Evolutionary conservation across 2,888 invertebrate species (phyloP).

Genomic region (Vannuccia rotundouncinata): DNA sequence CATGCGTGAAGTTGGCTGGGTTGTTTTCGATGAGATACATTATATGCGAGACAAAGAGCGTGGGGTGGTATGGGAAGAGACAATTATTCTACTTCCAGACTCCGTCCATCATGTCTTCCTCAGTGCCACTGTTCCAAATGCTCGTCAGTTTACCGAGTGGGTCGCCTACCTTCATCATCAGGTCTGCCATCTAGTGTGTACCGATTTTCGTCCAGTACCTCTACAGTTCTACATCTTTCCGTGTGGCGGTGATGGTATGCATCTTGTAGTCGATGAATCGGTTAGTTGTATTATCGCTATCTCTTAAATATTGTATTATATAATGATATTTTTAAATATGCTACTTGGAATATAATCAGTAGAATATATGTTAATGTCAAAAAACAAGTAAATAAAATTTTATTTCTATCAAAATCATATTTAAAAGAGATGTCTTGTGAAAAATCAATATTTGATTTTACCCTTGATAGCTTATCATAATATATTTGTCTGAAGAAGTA

Average conservation of each 20-base stretch:
- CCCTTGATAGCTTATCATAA: too few species aligned
- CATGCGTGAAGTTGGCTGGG: conserved; percentile 99
- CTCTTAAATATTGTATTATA: background rate
- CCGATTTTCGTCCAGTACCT: conserved; percentile 92
- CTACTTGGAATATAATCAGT: too few species aligned
- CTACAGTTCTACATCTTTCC: conserved; percentile 97
- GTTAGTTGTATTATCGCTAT: background rate
- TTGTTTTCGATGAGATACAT: conserved; percentile 98
- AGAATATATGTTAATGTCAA: background rate
- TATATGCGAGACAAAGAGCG: conserved; percentile 98
- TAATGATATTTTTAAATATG: background rate
- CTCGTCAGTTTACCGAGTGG: conserved; percentile 70
- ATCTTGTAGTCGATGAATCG: conserved; percentile 81
- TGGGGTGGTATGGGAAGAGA: conserved; percentile 98
- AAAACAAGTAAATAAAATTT: too few species aligned
- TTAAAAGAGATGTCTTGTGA: background rate
- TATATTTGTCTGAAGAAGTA: too few species aligned
- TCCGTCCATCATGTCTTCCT: conserved; percentile 96
- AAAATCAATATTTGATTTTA: too few species aligned
- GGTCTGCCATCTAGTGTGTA: conserved; percentile 97
- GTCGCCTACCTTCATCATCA: conserved; percentile 72
- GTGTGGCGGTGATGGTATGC: conserved; percentile 83
- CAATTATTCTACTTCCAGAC: conserved; percentile 88
- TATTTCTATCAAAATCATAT: background rate
- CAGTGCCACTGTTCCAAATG: conserved; percentile 98